phyloP scores from a whole-genome alignment of 2,888 invertebrate genomes.

The Enchytraeus crypticus region DNA sequence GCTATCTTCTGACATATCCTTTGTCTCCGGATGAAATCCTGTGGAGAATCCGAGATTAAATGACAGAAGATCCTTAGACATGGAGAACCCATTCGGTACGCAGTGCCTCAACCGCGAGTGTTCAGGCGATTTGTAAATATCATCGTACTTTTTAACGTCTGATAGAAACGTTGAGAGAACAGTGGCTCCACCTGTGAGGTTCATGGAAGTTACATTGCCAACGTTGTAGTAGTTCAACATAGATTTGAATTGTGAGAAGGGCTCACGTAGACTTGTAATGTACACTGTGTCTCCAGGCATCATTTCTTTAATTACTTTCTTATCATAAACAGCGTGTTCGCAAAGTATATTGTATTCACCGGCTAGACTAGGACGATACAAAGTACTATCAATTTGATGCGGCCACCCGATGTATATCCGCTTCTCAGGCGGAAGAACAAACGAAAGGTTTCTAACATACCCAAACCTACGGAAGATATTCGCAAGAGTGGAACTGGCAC shows the following conservation, averaged over 20 bases:
- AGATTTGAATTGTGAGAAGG: constrained; percentile 39
- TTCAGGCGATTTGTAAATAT: constrained; percentile 29
- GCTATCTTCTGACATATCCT: constrained; percentile 26
- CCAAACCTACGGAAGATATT: constrained; percentile 40
- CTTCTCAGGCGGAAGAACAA: constrained; percentile 35
- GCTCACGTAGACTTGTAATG: constrained; percentile 40
- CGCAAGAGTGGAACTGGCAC: constrained; percentile 42
- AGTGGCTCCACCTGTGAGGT: constrained; percentile 30
- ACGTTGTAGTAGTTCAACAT: constrained; percentile 40
- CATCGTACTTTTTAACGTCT: constrained; percentile 36
- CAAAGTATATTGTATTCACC: constrained; percentile 36
- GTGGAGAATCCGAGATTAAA: constrained; percentile 42
- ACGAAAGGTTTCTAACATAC: constrained; percentile 33
- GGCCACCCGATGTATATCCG: constrained; percentile 45
- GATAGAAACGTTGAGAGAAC: no score
- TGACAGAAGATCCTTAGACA: constrained; percentile 39
- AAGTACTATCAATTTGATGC: constrained; percentile 31
- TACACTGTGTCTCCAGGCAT: constrained; percentile 37
- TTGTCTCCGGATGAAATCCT: constrained; percentile 33
- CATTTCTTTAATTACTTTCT: constrained; percentile 30
- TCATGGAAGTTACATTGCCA: constrained; percentile 15
- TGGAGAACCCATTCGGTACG: constrained; percentile 38
- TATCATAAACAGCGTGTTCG: constrained; percentile 42
- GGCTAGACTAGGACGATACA: constrained; percentile 33
- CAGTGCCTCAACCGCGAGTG: constrained; percentile 28